Base-by-base conservation (phyloP, 2,797 vertebrate species). In the Semotilus atromaculatus region DNA sequence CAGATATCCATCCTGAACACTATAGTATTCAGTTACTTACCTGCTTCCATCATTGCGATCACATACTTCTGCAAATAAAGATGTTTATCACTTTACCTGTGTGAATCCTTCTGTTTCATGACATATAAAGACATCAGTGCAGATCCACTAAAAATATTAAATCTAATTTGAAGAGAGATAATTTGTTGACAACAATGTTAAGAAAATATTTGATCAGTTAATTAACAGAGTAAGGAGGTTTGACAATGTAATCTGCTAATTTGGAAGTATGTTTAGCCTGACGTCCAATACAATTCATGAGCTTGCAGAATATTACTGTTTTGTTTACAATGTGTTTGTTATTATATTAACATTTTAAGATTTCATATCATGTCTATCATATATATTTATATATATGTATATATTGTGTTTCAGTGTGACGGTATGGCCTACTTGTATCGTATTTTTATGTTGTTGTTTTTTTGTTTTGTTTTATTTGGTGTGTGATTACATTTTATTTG, bases 101-200 rank as follows among this genome's bases (percentile, higher is more conserved):
- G 1, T 31, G 31, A 31, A 31, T 31, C 31, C 31, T 31, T 31
- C 31, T n/a, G n/a, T n/a, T n/a, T n/a, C n/a, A n/a, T n/a, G n/a
- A n/a, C n/a, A n/a, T n/a, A 48, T 16, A 48, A 18, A 92, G 90
- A 93, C 93, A 93, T 93, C 90, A 60, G 83, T 75, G 75, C 85
- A 82, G 75, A 89, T 80, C 80, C 90, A 93, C 93, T 93, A 89
- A 93, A 93, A 93, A 93, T 89, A 79, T 80, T 74, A 90, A 89
- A 93, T 93, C 89, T 90, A 91, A 92, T 93, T 90, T 86, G 76
- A 80, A 84, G 86, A 91, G 84, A 23, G 89, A 93, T 87, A 85
- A 21, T 51, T 82, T 87, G 89, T 90, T 91, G 93, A n/a, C 31
- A 23, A 53, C 5, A 23, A 21, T 29, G 48, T 19, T 19, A 31